Percentiles rank a stretch among this genome's conserved stretches.
phyloP scores from a whole-genome alignment of 2,797 vertebrate species.

The Chaetophractus vellerosus region DNA sequence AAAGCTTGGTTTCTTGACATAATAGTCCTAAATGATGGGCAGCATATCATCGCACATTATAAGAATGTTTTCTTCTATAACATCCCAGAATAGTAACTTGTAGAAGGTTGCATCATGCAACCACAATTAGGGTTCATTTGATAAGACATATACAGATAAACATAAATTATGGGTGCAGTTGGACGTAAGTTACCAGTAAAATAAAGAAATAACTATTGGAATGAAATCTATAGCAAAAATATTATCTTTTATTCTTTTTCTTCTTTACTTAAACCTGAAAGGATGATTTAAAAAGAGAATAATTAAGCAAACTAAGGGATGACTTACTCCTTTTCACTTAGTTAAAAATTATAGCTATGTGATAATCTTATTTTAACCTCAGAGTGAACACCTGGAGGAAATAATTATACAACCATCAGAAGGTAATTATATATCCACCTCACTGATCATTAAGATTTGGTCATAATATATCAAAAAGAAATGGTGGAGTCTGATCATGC shows the following conservation, averaged over 20 bases:
- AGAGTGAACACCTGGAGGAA: conserved; percentile 8
- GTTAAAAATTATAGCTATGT: neutral
- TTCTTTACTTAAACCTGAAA: neutral
- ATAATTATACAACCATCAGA: neutral
- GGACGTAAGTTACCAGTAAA: neutral
- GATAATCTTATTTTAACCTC: conserved; percentile 68
- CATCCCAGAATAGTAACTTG: neutral
- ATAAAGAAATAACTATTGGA: neutral
- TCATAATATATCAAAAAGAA: conserved; percentile 31
- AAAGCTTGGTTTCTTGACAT: neutral
- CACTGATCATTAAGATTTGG: conserved; percentile 39
- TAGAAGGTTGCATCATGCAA: neutral
- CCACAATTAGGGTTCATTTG: neutral
- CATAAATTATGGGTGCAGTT: neutral
- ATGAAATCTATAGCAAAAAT: neutral
- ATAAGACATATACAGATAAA: neutral
- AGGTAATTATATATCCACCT: conserved; percentile 32
- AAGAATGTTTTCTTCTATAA: neutral
- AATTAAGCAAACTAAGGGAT: neutral
- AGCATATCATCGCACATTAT: neutral
- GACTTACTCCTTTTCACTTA: neutral
- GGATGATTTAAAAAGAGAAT: neutral
- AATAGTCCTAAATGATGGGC: neutral
- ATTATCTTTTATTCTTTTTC: neutral
- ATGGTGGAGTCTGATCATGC: neutral